Evolutionary conservation across 1,140 invertebrate genomes (phyloP).

Genomic region (Eubasilissa regina): DNA sequence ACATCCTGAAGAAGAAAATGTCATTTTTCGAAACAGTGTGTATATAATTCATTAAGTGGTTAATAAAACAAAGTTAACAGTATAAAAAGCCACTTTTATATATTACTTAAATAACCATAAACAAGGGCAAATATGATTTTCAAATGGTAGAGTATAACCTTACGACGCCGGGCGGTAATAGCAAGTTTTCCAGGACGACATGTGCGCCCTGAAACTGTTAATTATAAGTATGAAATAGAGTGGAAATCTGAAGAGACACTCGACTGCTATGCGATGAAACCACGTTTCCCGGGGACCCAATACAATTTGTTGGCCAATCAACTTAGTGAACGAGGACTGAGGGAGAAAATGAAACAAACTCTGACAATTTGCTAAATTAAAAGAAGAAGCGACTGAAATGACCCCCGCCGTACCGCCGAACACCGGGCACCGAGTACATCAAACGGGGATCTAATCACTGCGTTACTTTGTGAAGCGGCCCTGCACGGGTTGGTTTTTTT

Average conservation of each 20-base stretch:
- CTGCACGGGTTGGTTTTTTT: too few relatives aligned
- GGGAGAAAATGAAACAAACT: constrained; percentile 38
- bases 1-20: too few relatives aligned
- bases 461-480: too few relatives aligned
- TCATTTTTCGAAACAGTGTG: too few relatives aligned
- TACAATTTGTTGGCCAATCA: constrained; percentile 48
- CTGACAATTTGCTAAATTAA: constrained; percentile 53
- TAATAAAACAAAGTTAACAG: too few relatives aligned
- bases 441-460: constrained; percentile 13
- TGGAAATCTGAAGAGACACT: constrained; percentile 16
- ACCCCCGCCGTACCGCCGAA: not conserved
- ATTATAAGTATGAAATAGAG: constrained; percentile 18
- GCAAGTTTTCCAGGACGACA: not conserved
- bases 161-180: too few relatives aligned
- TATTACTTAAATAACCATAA: too few relatives aligned
- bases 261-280: constrained; percentile 15
- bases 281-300: constrained; percentile 13
- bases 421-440: constrained; percentile 6
- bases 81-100: too few relatives aligned
- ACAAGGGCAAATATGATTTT: too few relatives aligned
- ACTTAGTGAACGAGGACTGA: constrained; percentile 27
- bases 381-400: constrained; percentile 36
- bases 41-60: too few relatives aligned
- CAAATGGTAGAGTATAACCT: too few relatives aligned
- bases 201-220: not conserved